phyloP scores from a whole-genome alignment of 2,888 invertebrate species.

The Sialis lutaria region DNA sequence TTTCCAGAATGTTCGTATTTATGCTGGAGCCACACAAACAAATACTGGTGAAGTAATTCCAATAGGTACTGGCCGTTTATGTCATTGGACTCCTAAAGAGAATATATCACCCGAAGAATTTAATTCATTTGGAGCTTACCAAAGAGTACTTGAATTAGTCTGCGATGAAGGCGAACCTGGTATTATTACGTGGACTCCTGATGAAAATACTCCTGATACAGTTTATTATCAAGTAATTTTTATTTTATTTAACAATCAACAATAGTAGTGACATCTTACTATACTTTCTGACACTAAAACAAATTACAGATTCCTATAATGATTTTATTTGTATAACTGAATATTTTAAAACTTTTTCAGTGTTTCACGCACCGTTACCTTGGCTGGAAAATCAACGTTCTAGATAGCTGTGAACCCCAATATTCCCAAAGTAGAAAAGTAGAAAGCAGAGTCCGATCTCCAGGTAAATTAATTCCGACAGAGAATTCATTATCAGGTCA shows the following conservation, averaged over 20 bases:
- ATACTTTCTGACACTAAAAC: background rate
- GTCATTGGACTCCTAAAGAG: conserved; percentile 71
- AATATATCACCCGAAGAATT: conserved; percentile 59
- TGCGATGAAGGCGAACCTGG: conserved; percentile 77
- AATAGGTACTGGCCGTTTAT: conserved; percentile 66
- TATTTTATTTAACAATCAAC: background rate
- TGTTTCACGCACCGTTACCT: conserved; percentile 86
- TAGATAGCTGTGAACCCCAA: conserved; percentile 56
- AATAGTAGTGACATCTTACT: background rate
- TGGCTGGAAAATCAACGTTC: conserved; percentile 89
- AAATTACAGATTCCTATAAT: background rate
- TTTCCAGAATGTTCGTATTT: conserved; percentile 54
- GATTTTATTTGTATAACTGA: background rate
- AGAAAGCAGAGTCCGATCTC: background rate
- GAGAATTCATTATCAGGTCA: too few relatives aligned
- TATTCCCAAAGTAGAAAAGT: conserved; percentile 34
- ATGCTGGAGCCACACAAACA: conserved; percentile 59
- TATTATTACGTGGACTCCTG: conserved; percentile 74
- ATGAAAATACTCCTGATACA: conserved; percentile 69
- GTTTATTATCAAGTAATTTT: conserved; percentile 73
- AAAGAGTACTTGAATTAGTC: conserved; percentile 61
- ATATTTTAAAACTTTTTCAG: conserved; percentile 40
- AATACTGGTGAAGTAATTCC: conserved; percentile 52
- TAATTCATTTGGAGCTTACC: conserved; percentile 78
- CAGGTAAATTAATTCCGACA: background rate